phyloP scores from a whole-genome alignment of 2,113 vertebrate genomes.

The Cephalopterus ornatus region DNA sequence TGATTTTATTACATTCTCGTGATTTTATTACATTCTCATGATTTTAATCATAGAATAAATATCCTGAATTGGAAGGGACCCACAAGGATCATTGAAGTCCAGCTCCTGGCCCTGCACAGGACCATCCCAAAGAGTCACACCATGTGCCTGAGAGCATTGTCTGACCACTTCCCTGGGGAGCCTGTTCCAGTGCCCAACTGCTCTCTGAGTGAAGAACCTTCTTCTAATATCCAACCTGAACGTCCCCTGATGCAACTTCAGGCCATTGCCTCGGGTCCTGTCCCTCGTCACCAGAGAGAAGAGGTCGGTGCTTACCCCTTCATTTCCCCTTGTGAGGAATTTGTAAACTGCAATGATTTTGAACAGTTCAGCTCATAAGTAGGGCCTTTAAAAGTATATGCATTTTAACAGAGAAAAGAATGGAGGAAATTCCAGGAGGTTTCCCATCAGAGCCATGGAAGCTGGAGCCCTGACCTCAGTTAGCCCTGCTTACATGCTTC shows the following conservation, averaged over 20 bases:
- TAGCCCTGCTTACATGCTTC: neutral
- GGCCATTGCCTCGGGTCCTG: neutral
- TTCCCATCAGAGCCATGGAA: neutral
- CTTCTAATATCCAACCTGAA: neutral
- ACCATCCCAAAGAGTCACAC: neutral
- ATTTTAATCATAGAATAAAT: neutral
- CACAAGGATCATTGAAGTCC: neutral
- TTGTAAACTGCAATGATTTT: neutral
- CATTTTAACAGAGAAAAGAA: neutral
- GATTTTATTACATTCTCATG: neutral
- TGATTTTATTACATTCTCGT: neutral
- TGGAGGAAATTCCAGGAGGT: neutral
- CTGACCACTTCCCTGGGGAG: no score
- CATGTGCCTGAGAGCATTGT: neutral
- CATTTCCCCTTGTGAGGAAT: neutral
- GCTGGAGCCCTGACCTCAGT: neutral
- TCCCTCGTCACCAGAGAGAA: neutral
- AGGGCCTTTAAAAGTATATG: neutral
- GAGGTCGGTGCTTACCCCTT: neutral
- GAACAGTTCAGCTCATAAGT: neutral
- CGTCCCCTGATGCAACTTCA: neutral
- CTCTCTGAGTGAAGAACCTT: neutral
- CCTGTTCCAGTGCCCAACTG: neutral
- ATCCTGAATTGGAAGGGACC: neutral
- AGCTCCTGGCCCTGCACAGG: neutral